Percentiles rank a stretch among this genome's conserved stretches.
Conservation (phyloP, 2,797 vertebrate species). For the Erithacus rubecula region DNA sequence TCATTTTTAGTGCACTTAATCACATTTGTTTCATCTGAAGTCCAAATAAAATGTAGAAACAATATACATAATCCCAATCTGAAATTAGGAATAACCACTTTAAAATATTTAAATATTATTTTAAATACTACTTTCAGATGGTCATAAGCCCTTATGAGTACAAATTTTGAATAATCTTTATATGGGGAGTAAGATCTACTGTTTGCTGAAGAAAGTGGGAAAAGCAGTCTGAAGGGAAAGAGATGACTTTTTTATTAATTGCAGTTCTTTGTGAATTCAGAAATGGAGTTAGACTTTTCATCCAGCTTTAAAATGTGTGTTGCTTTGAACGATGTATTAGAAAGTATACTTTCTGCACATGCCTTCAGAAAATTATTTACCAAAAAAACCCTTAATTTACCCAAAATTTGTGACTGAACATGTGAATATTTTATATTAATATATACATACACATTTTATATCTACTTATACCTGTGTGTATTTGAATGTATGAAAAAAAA, state of each 20-base stretch:
- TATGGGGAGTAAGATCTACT: neutral
- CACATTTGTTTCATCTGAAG: neutral
- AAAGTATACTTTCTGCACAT: neutral
- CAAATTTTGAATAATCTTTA: neutral
- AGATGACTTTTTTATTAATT: neutral
- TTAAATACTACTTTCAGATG: neutral
- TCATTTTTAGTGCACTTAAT: neutral
- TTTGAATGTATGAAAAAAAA: accelerated
- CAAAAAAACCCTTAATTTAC: neutral
- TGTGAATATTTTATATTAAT: neutral
- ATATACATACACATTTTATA: too few species aligned
- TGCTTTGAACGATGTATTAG: neutral
- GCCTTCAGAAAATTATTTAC: neutral
- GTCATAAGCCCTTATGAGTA: neutral
- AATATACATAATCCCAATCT: neutral
- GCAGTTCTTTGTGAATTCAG: neutral
- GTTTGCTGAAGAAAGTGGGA: neutral
- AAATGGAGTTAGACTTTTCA: neutral
- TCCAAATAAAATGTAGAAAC: neutral
- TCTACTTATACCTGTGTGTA: neutral
- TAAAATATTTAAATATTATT: neutral
- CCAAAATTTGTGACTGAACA: neutral
- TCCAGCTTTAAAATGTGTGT: neutral
- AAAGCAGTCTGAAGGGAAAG: neutral
- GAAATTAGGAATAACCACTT: neutral